Conservation (phyloP, 2,888 invertebrate genomes). For the Agelastica alni region DNA sequence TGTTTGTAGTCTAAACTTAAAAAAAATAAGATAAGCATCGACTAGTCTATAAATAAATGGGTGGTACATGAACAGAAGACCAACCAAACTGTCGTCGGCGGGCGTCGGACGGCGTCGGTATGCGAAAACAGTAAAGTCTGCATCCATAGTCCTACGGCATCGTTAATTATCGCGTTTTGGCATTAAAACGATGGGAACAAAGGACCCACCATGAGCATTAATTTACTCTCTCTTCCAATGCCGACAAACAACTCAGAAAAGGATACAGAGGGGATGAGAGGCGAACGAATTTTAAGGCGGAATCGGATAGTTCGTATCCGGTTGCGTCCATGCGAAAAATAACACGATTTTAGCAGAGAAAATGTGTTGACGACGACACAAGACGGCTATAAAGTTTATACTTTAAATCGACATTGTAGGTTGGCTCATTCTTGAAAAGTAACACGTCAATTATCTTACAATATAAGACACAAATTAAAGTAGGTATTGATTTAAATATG, state of each 20-base stretch:
- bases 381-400: no score
- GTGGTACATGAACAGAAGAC: conserved; percentile 6
- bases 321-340: conserved; percentile 10
- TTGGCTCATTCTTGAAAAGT: no score
- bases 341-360: neutral
- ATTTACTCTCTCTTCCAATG: conserved; percentile 23
- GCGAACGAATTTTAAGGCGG: conserved; percentile 6
- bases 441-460: no score
- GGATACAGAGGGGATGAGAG: neutral
- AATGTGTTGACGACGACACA: neutral
- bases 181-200: conserved; percentile 31
- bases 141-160: conserved; percentile 23
- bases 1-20: no score
- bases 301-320: conserved; percentile 14
- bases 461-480: no score
- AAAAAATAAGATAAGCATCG: no score
- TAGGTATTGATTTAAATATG: no score
- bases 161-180: conserved; percentile 30
- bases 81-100: neutral
- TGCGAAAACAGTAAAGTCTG: conserved; percentile 26
- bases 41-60: conserved; percentile 9
- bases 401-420: no score
- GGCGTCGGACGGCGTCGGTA: conserved; percentile 4
- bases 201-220: conserved; percentile 28
- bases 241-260: conserved; percentile 24